A percentile compares a stretch with the other conserved stretches of the same genome.
These are phyloP conservation scores for Zygaena filipendulae DNA, from an alignment of 2,888 invertebrate species.

Conservation along the genomic window DNA sequence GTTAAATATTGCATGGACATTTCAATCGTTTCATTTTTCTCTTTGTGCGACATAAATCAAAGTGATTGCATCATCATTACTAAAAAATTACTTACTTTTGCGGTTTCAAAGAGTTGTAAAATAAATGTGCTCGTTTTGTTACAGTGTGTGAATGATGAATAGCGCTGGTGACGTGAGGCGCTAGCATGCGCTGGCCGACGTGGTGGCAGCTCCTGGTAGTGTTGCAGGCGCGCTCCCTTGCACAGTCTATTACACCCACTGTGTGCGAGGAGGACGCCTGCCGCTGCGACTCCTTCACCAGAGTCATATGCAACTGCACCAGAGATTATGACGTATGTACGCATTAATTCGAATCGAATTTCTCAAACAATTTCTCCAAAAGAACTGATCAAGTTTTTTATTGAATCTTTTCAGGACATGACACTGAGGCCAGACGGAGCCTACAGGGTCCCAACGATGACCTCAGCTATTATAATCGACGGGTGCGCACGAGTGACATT, in stretches of 20 bases:
- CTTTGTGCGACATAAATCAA: too few species aligned
- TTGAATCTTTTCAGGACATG: slow-evolving; percentile 56
- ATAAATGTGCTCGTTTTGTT: too few species aligned
- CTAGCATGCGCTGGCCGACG: slow-evolving; percentile 42
- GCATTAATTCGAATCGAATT: background rate
- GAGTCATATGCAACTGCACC: slow-evolving; percentile 68
- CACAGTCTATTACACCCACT: slow-evolving; percentile 38
- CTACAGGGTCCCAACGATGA: slow-evolving; percentile 57
- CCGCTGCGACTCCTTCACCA: slow-evolving; percentile 66
- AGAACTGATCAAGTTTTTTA: background rate
- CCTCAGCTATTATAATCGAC: slow-evolving; percentile 71
- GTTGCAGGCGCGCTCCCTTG: slow-evolving; percentile 28
- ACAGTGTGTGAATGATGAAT: slow-evolving; percentile 24
- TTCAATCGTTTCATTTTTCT: too few species aligned
- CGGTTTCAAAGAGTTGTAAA: too few species aligned
- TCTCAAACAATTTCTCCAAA: background rate
- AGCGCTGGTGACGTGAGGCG: slow-evolving; percentile 54
- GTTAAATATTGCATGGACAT: too few species aligned
- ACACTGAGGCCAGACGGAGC: slow-evolving; percentile 67
- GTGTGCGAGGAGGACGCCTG: slow-evolving; percentile 66
- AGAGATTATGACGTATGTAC: slow-evolving; percentile 49
- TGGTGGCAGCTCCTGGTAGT: slow-evolving; percentile 40
- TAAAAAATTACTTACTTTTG: too few species aligned
- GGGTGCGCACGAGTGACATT: slow-evolving; percentile 74
- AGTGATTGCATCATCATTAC: too few species aligned